A percentile compares a stretch with the other conserved stretches of the same genome.
phyloP scores from a whole-genome alignment of 2,113 vertebrate species.

The Callorhinus ursinus region DNA sequence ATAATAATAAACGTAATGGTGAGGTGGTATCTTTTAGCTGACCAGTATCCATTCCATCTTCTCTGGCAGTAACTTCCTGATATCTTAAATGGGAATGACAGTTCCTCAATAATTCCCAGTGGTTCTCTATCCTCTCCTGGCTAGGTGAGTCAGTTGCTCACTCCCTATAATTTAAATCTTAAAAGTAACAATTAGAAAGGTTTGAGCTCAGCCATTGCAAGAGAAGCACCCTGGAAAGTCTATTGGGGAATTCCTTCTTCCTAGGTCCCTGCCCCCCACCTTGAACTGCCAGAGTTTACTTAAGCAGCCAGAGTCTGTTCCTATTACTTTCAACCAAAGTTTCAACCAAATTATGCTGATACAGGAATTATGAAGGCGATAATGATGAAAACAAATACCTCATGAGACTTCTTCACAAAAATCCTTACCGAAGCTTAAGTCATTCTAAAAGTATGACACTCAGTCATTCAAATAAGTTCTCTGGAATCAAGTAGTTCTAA shows the following conservation, averaged over 20 bases:
- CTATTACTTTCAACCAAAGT: not conserved
- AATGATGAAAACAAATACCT: not conserved
- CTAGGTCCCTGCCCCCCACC: not conserved
- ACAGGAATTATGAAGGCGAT: not conserved
- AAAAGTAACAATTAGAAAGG: not conserved
- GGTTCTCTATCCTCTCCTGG: not conserved
- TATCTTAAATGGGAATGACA: not conserved
- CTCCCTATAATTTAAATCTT: not conserved
- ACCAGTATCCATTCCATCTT: not conserved
- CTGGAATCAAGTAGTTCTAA: conserved; percentile 13
- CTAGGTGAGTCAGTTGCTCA: not conserved
- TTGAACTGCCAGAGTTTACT: not conserved
- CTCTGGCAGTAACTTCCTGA: not conserved
- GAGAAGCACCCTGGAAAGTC: not conserved
- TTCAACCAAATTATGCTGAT: not conserved
- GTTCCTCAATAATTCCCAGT: not conserved
- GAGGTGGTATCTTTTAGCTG: not conserved
- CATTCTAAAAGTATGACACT: not conserved
- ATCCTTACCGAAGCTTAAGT: not conserved
- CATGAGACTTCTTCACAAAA: not conserved
- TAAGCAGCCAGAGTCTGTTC: not conserved
- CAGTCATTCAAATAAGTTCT: conserved; percentile 15
- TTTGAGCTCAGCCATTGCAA: not conserved
- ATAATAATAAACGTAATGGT: not conserved
- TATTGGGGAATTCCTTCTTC: not conserved